These are phyloP conservation scores for Lymantria dispar DNA, from an alignment of 2,888 invertebrate genomes.

Conservation along the genomic window DNA sequence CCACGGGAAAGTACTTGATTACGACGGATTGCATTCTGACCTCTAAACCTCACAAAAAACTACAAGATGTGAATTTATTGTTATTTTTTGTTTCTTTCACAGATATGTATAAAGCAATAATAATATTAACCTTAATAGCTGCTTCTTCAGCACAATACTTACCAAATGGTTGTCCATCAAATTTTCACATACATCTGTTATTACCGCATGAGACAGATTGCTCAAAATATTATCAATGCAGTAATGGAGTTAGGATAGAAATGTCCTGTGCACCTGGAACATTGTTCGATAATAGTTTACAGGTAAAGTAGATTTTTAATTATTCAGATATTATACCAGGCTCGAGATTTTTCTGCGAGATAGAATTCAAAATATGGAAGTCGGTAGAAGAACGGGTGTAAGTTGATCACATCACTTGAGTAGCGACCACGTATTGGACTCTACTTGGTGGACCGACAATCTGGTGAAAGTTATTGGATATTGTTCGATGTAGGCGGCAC, in stretches of 20 bases:
- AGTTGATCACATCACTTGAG: too few species aligned
- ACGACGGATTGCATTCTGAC: too few species aligned
- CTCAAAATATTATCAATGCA: conserved; percentile 28
- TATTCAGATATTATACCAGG: too few species aligned
- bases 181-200: conserved; percentile 36
- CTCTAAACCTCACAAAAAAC: too few species aligned
- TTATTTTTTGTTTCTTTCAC: conserved; percentile 3
- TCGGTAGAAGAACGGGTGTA: too few species aligned
- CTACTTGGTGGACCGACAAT: too few species aligned
- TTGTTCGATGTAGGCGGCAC: too few species aligned
- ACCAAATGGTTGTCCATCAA: conserved; percentile 41
- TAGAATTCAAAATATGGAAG: too few species aligned
- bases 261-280: conserved; percentile 12
- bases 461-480: too few species aligned
- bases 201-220: conserved; percentile 27
- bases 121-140: conserved; percentile 42
- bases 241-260: conserved; percentile 14
- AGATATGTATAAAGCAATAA: conserved; percentile 44
- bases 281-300: conserved; percentile 13
- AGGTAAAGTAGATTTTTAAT: conserved; percentile 5
- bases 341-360: too few species aligned
- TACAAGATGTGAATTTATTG: not conserved
- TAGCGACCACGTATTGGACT: too few species aligned
- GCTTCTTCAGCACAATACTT: conserved; percentile 44
- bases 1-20: too few species aligned